Base-by-base conservation (phyloP, 2,797 vertebrate species). In the Poecilia velifera region DNA sequence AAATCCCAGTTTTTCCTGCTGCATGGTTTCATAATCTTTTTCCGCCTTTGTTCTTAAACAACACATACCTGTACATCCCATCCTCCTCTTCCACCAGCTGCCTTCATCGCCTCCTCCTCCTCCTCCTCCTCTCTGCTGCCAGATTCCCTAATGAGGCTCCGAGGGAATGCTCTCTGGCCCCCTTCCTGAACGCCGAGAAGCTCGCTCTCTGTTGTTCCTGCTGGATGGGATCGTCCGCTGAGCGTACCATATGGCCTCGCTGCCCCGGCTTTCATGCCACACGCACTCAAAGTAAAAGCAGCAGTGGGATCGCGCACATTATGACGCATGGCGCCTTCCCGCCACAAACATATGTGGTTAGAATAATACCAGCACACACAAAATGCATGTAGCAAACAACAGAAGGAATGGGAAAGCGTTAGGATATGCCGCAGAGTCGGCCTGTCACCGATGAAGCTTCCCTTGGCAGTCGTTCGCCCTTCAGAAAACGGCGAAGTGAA, bases 101-200 rank as follows among this genome's bases (percentile, higher is more conserved):
- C 88, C 90, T 87, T 47, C 20, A 12, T 76, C 78, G 55, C 83
- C 66, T 85, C 81, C 76, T 84, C 82, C 84, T 84, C 82, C n/a
- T n/a, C n/a, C n/a, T n/a, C n/a, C 84, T 85, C 78, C 88, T 87
- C 85, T 80, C 84, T 86, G 14, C 77, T 81, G 85, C 86, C 85
- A 82, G 78, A 90, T 86, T 85, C 87, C 90, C 79, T 95, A 95
- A 95, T 94, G 93, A 95, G 93, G 92, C 94, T 89, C 92, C 0
- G 82, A 91, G 94, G 92, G 91, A 94, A 87, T 84, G 82, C 78
- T 88, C 90, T 78, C 81, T 70, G 82, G 79, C 78, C 88, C 74
- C 45, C 74, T 87, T 84, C 86, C 84, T 78, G 80, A 88, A 89
- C 84, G 84, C 78, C 78, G 87, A 88, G 88, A 86, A 75, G 87